Evolutionary conservation across 1,140 invertebrate genomes (phyloP).

Genomic region (Diplogasteroides magnus): DNA sequence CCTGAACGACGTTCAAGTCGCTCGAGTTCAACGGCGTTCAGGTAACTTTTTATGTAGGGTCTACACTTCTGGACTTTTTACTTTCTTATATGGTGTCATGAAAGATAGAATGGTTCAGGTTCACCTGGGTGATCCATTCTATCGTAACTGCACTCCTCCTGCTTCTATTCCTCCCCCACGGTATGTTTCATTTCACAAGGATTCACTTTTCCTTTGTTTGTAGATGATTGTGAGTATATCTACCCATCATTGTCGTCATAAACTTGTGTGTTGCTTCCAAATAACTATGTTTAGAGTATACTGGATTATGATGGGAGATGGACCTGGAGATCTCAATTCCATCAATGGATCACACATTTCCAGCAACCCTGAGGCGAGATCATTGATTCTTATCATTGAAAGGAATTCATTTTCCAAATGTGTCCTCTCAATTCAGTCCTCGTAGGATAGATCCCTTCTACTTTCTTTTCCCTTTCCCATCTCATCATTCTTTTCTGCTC

Average conservation of each 20-base stretch:
- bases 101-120: slow-evolving; percentile 30
- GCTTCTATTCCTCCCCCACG: slow-evolving; percentile 42
- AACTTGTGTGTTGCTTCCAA: no score
- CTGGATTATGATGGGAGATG: slow-evolving; percentile 47
- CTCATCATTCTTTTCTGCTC: slow-evolving; percentile 1
- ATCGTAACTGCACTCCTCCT: slow-evolving; percentile 45
- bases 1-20: no score
- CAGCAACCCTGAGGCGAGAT: slow-evolving; percentile 51
- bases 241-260: neutral
- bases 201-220: neutral
- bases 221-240: neutral
- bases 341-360: slow-evolving; percentile 53
- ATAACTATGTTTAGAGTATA: slow-evolving; percentile 42
- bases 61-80: neutral
- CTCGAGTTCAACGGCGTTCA: slow-evolving; percentile 2
- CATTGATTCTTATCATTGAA: neutral
- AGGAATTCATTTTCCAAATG: neutral
- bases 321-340: slow-evolving; percentile 42
- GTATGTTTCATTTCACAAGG: neutral
- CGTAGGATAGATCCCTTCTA: neutral
- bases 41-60: slow-evolving; percentile 2
- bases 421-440: neutral
- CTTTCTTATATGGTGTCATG: neutral
- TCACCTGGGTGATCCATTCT: slow-evolving; percentile 50
- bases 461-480: slow-evolving; percentile 4